These are phyloP conservation scores for Heliconius ethilla DNA, from an alignment of 2,888 invertebrate species.

Conservation along the genomic window DNA sequence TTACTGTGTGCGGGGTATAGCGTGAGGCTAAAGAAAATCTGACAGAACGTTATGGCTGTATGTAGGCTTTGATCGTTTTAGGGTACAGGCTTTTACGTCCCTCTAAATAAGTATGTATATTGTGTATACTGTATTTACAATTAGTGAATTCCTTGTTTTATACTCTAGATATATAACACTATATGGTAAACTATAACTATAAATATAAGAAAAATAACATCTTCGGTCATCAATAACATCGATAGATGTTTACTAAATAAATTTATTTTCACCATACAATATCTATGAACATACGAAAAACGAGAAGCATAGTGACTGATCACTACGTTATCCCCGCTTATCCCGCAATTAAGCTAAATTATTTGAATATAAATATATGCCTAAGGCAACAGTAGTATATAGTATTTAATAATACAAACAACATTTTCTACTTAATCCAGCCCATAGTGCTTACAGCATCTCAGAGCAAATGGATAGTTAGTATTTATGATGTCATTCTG, in stretches of 20 bases:
- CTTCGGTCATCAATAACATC: too few species aligned
- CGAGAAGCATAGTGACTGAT: not conserved
- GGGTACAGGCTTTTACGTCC: too few species aligned
- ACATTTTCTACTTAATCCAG: conserved; percentile 31
- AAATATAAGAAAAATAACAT: too few species aligned
- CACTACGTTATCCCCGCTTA: not conserved
- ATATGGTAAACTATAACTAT: too few species aligned
- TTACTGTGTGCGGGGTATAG: too few species aligned
- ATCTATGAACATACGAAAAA: not conserved
- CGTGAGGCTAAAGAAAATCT: too few species aligned
- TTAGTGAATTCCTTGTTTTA: too few species aligned
- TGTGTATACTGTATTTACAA: too few species aligned
- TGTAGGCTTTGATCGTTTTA: too few species aligned
- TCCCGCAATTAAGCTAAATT: not conserved
- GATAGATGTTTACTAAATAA: not conserved
- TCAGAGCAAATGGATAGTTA: conserved; percentile 30
- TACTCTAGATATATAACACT: too few species aligned
- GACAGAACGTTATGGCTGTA: too few species aligned
- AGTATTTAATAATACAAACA: not conserved
- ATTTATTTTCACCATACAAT: not conserved
- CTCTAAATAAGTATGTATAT: too few species aligned
- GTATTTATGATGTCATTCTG: conserved; percentile 40
- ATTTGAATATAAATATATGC: not conserved
- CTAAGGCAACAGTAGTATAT: not conserved
- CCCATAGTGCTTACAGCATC: conserved; percentile 25